Conservation (phyloP, 1,140 invertebrate species). For the Lethrus apterus region DNA sequence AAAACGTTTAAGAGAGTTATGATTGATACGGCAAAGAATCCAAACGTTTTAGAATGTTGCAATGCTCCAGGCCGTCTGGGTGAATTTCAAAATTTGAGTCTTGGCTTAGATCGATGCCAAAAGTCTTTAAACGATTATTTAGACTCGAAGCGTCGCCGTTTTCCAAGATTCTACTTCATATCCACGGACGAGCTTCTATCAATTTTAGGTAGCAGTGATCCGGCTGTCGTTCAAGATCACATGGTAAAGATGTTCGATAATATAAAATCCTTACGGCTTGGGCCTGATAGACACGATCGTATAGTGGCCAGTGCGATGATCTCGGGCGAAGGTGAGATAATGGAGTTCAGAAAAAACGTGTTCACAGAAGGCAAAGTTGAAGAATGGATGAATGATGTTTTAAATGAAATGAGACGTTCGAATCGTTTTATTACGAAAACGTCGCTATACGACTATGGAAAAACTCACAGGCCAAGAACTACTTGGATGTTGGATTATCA, state of each 20-base stretch:
- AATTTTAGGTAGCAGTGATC: slow-evolving; percentile 78
- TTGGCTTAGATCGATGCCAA: slow-evolving; percentile 78
- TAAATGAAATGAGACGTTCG: slow-evolving; percentile 74
- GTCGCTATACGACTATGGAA: slow-evolving; percentile 78
- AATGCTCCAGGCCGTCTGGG: slow-evolving; percentile 59
- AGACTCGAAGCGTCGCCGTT: slow-evolving; percentile 76
- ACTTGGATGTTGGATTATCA: slow-evolving; percentile 84
- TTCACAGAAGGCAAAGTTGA: slow-evolving; percentile 61
- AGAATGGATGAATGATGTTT: slow-evolving; percentile 82
- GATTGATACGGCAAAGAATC: slow-evolving; percentile 67
- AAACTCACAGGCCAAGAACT: slow-evolving; percentile 48
- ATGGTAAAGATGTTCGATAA: slow-evolving; percentile 96
- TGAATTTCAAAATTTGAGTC: slow-evolving; percentile 65
- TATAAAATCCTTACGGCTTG: slow-evolving; percentile 64
- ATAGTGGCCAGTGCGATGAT: slow-evolving; percentile 69
- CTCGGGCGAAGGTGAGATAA: slow-evolving; percentile 76
- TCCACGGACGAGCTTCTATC: slow-evolving; percentile 86
- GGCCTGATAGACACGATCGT: slow-evolving; percentile 52
- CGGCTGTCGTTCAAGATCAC: slow-evolving; percentile 76
- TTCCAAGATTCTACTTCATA: slow-evolving; percentile 88
- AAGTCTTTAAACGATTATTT: slow-evolving; percentile 86
- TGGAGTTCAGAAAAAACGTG: slow-evolving; percentile 66
- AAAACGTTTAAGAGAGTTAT: slow-evolving; percentile 75
- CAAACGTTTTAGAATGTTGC: slow-evolving; percentile 72
- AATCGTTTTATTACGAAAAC: slow-evolving; percentile 84